Base-by-base conservation (phyloP, 1,140 invertebrate genomes). In the Myzus persicae region DNA sequence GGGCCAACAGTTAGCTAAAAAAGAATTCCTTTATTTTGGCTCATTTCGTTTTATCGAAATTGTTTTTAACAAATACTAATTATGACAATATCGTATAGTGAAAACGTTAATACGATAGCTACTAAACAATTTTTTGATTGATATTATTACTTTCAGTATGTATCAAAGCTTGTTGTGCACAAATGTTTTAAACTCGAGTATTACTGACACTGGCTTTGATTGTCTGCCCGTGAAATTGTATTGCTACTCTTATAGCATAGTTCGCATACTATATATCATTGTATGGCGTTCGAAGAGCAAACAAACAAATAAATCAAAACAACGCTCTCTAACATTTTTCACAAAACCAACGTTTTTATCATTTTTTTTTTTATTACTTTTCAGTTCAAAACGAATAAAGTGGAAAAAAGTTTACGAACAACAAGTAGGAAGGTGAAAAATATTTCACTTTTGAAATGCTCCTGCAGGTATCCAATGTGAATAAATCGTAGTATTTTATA, bases 301-400 rank as follows among this genome's bases (percentile, higher is more conserved):
- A 76, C 59, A 76, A 76, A 76, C 5, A 76, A 76, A 76, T n/a
- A 76, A 76, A n/a, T 76, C 59, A 76, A 76, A 76, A 76, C n/a
- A 18, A 76, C 59, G 31, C 59, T 4, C 11, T n/a, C 14, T 76
- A 76, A n/a, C 59, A 76, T n/a, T 76, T 76, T 76, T 31, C 11
- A n/a, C 31, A 5, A 67, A 67, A 67, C 31, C 14, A 67, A 67
- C 11, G n/a, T 59, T 31, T 31, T 31, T 59, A 67, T 18, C 31
- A n/a, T 76, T 76, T 76, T 76, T 76, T n/a, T 76, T 76, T 76
- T 76, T 76, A 76, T 76, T 76, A 76, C 59, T 76, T 76, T 76
- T 76, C 31, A n/a, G 18, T n/a, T 76, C 4, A 76, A n/a, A 76
- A 76, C 59, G 59, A 76, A n/a, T 14, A 76, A 76, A 76, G n/a